Base-by-base conservation (phyloP, 2,797 vertebrate species). In the Valencia hispanica region DNA sequence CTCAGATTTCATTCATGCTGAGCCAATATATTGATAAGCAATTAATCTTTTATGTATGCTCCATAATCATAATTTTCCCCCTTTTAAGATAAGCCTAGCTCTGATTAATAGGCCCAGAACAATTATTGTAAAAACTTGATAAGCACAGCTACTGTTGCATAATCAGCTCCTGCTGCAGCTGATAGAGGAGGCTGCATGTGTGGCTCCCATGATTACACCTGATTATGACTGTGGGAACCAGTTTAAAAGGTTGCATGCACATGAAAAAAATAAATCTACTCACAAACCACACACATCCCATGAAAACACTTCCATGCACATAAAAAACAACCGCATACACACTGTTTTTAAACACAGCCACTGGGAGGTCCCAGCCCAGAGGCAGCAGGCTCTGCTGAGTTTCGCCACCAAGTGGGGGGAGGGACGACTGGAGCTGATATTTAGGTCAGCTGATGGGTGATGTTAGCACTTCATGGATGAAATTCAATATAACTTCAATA, bases 151-250 rank as follows among this genome's bases (percentile, higher is more conserved):
- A 53, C 73, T 75, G 68, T 87, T 88, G 71, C 78, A 81, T 91
- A 85, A 91, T 79, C 34, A 2, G 73, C 74, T 89, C 59, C 83
- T 80, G 84, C 72, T 73, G 32, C 22, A 68, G 69, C 59, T 82
- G 74, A 87, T 79, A 80, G 53, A 15, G 45, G n/a, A 59, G 72
- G 83, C 27, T 70, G 71, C 63, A 51, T 34, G 45, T 72, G 59
- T 79, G 61, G 77, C 14, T 47, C 41, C n/a, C 68, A 70, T 43
- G 68, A 83, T 86, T 76, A 70, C 8, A 41, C 4, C 78, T 74
- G 82, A 80, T 89, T 77, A 81, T 27, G 7, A 86, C 78, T 81
- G 79, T 79, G 79, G 77, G 80, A 89, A 88, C 75, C 51, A 68
- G 68, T 77, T 81, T 75, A 75, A 83, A 84, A 86, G 75, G 77